Evolutionary conservation across 1,140 invertebrate genomes (phyloP).

Genomic region (Melanaphis sacchari): DNA sequence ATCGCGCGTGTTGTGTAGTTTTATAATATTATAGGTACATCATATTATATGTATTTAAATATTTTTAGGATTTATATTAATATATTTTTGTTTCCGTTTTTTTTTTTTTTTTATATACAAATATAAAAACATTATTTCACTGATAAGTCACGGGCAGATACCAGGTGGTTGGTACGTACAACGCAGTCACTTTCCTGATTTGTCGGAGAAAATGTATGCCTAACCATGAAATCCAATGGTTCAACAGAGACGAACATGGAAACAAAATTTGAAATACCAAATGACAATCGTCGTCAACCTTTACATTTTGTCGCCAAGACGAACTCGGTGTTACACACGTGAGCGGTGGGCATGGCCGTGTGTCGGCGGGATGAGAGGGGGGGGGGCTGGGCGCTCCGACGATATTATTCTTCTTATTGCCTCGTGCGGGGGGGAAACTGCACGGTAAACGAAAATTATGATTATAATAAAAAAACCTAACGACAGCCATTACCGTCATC

Average conservation of each 20-base stretch:
- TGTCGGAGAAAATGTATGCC: too few species aligned
- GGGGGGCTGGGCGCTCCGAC: too few species aligned
- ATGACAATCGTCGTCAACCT: not conserved
- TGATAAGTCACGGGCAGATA: too few species aligned
- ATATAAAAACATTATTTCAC: too few species aligned
- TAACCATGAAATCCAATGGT: too few species aligned
- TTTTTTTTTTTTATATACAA: too few species aligned
- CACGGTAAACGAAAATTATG: not conserved
- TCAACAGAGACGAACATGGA: not conserved
- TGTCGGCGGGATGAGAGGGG: too few species aligned
- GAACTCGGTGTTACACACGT: not conserved
- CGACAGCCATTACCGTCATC: not conserved
- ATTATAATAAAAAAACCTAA: not conserved
- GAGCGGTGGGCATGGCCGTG: not conserved
- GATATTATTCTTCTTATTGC: not conserved
- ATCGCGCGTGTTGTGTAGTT: not conserved
- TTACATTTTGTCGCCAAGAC: not conserved
- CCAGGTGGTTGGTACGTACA: too few species aligned
- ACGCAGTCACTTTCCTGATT: too few species aligned
- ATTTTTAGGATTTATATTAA: not conserved
- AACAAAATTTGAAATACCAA: not conserved
- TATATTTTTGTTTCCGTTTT: too few species aligned
- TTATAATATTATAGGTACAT: not conserved
- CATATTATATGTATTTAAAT: not conserved
- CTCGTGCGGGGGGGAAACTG: not conserved